Base-by-base conservation (phyloP, 2,888 invertebrate genomes). In the Eudasyphora cyanicolor region DNA sequence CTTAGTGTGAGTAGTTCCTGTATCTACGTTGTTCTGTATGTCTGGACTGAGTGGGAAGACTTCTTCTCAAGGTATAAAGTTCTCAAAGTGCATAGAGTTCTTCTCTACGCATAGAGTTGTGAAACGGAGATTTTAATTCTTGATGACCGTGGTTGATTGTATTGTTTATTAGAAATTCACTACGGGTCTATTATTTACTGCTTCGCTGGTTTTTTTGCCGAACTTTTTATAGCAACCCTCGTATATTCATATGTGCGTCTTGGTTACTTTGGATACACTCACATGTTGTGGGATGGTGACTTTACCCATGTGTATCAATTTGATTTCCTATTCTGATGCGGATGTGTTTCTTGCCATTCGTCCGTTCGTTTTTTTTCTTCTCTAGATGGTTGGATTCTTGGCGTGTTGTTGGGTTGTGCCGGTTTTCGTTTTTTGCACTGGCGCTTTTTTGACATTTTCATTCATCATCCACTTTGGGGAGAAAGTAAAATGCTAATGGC, bases 401-500 rank as follows among this genome's bases (percentile, higher is more conserved):
- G 54, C 17, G n/a, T 45, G 4, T 54, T 54, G 29, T 62, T 42
- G 69, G 45, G 42, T 42, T 69, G 42, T 69, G 64, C 49, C 45
- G 67, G 62, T 70, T 78, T 27, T 42, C 45, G 60, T 78, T 45
- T 73, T 78, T 76, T 73, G 45, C 45, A 45, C 51, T 76, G 14
- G 86, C 71, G 82, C n/a, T 86, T 85, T 86, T 86, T 88, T 88
- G 87, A 88, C 88, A 88, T 88, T 88, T 89, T 88, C 86, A 88
- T 89, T 89, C 88, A 88, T 88, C 88, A 88, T 88, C 84, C 79
- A 74, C 76, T 73, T 73, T 78, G 62, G 62, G n/a, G 54, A 54
- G 64, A 38, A 51, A 79, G 78, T 32, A 73, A 83, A 84, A 76
- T 73, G 75, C 76, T 79, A 79, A 81, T 81, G 75, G 73, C 76